A percentile compares a stretch with the other conserved stretches of the same genome.
phyloP scores from a whole-genome alignment of 2,113 vertebrate genomes.

The Trematocara stigmaticum region DNA sequence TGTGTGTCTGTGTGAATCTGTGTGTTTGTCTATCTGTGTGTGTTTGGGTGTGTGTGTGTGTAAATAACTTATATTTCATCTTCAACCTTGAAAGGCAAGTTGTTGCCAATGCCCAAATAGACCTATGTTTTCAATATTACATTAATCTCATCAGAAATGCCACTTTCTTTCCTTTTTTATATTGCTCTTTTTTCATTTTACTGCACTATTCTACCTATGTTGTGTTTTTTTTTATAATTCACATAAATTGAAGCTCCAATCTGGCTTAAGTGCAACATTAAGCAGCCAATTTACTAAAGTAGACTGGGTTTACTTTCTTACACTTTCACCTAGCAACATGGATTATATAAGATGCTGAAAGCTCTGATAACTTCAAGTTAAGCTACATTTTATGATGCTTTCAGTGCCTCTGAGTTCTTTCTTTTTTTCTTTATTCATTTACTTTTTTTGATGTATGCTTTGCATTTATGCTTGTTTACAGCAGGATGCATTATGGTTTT shows the following conservation, averaged over 20 bases:
- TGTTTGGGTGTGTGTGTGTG: neutral
- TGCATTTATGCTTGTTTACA: neutral
- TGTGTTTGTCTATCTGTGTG: neutral
- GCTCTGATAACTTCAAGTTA: neutral
- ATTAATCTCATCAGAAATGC: neutral
- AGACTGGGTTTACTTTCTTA: neutral
- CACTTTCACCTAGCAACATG: neutral
- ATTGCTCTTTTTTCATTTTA: neutral
- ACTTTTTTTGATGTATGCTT: neutral
- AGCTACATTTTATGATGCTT: neutral
- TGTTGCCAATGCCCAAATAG: neutral
- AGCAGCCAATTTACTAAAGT: neutral
- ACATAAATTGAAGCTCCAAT: neutral
- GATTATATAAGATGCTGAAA: neutral
- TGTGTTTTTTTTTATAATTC: neutral
- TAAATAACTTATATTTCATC: neutral
- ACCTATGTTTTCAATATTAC: neutral
- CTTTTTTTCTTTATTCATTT: neutral
- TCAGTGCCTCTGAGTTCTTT: neutral
- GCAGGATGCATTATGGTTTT: neutral
- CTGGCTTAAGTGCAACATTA: neutral
- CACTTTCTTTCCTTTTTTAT: neutral
- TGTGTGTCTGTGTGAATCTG: too few species aligned
- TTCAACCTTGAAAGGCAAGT: neutral
- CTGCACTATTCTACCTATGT: neutral